phyloP scores from a whole-genome alignment of 2,888 invertebrate genomes.

The Pyralis farinalis region DNA sequence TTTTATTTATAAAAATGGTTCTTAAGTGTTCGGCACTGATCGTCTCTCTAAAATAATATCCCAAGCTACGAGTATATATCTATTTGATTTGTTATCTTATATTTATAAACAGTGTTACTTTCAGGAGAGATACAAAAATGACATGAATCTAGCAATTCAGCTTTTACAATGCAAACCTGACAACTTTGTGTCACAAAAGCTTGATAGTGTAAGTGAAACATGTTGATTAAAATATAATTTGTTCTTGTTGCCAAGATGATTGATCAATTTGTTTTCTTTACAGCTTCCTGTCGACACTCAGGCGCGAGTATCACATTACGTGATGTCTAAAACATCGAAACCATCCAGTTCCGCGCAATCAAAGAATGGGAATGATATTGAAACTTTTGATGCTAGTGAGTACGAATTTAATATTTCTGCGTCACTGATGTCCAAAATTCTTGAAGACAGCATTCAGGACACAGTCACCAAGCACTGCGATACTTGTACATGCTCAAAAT shows the following conservation, averaged over 20 bases:
- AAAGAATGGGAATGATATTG: constrained; percentile 60
- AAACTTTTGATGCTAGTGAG: constrained; percentile 81
- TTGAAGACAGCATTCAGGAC: constrained; percentile 93
- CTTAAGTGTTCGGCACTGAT: no score
- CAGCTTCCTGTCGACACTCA: constrained; percentile 96
- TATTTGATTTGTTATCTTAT: no score
- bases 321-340: constrained; percentile 81
- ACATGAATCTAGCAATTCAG: constrained; percentile 96
- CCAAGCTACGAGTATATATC: no score
- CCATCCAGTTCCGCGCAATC: constrained; percentile 64
- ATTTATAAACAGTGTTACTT: no score
- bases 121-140: constrained; percentile 96
- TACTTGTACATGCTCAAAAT: constrained; percentile 87
- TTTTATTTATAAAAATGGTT: no score
- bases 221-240: constrained; percentile 6
- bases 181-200: constrained; percentile 95
- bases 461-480: constrained; percentile 91
- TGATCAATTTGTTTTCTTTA: constrained; percentile 33
- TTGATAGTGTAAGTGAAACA: constrained; percentile 88
- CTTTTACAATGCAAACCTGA: constrained; percentile 96
- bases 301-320: constrained; percentile 91
- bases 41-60: no score
- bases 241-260: constrained; percentile 14
- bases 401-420: constrained; percentile 89
- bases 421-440: constrained; percentile 94